Conservation (phyloP, 2,113 vertebrate species). For the Connochaetes taurinus region DNA sequence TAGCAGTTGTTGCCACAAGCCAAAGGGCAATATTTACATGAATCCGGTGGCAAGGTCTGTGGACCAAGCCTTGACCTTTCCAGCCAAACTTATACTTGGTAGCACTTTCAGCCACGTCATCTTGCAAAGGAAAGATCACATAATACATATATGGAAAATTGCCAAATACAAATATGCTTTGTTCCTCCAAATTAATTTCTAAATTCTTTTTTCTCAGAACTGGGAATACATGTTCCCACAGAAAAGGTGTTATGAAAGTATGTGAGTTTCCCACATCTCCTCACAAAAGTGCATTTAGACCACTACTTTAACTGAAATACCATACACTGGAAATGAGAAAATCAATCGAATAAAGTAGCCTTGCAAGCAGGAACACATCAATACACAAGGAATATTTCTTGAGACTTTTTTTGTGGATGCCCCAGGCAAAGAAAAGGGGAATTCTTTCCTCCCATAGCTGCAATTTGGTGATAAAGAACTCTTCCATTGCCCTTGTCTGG, state of each 20-base stretch:
- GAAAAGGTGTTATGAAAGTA: constrained; percentile 5
- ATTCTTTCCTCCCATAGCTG: constrained; percentile 3
- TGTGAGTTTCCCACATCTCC: neutral
- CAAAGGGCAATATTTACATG: constrained; percentile 63
- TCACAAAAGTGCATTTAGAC: constrained; percentile 16
- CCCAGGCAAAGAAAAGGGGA: neutral
- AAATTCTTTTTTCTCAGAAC: neutral
- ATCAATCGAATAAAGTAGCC: neutral
- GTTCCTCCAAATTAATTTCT: neutral
- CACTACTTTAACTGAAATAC: neutral
- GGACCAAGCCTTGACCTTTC: constrained; percentile 47
- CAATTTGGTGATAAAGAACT: constrained; percentile 30
- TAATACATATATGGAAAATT: constrained; percentile 26
- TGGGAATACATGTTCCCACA: neutral
- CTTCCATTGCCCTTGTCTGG: neutral
- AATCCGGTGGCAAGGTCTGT: constrained; percentile 51
- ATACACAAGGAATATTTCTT: constrained; percentile 22
- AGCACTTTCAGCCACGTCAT: constrained; percentile 4
- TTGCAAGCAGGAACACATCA: constrained; percentile 27
- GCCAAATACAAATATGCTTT: constrained; percentile 34
- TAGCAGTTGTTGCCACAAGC: constrained; percentile 57
- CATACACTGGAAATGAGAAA: neutral
- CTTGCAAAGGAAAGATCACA: constrained; percentile 25
- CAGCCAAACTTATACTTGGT: constrained; percentile 23
- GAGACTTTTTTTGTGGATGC: neutral